Evolutionary conservation across 2,888 invertebrate species (phyloP).

Genomic region (Drosophila paracracens): DNA sequence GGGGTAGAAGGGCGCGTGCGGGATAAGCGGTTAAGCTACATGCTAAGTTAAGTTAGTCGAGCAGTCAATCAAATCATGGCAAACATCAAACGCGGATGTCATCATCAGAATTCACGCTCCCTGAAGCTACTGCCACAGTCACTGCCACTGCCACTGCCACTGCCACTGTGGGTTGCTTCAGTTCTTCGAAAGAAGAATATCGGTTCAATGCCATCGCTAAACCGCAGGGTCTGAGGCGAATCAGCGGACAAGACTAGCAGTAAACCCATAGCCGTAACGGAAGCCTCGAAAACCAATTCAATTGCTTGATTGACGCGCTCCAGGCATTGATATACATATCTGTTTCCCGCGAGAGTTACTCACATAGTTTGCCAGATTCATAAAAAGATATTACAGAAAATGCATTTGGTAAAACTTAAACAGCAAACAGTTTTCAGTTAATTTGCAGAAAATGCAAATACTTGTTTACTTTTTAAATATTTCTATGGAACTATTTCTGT

Average conservation of each 20-base stretch:
- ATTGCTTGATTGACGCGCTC: slow-evolving; percentile 60
- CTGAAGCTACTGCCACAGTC: background rate
- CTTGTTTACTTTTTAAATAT: background rate
- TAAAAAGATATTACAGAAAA: background rate
- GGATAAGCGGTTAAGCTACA: slow-evolving; percentile 10
- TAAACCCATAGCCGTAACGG: slow-evolving; percentile 37
- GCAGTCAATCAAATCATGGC: slow-evolving; percentile 66
- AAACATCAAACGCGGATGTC: slow-evolving; percentile 40
- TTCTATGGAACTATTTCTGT: background rate
- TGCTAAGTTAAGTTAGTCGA: slow-evolving; percentile 46
- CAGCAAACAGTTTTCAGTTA: background rate
- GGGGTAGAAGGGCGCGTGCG: background rate
- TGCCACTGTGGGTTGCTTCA: slow-evolving; percentile 16
- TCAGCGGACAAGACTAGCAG: slow-evolving; percentile 29
- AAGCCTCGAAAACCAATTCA: slow-evolving; percentile 70
- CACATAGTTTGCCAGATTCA: background rate
- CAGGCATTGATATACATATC: slow-evolving; percentile 16
- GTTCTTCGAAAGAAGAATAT: slow-evolving; percentile 11
- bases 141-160: background rate
- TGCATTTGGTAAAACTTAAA: background rate
- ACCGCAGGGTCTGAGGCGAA: slow-evolving; percentile 41
- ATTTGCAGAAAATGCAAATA: background rate
- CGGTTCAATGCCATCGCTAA: slow-evolving; percentile 27
- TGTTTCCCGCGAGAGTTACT: slow-evolving; percentile 23
- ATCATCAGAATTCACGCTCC: slow-evolving; percentile 49